Conservation (phyloP, 1,140 invertebrate species). For the Calliopsis andreniformis region DNA sequence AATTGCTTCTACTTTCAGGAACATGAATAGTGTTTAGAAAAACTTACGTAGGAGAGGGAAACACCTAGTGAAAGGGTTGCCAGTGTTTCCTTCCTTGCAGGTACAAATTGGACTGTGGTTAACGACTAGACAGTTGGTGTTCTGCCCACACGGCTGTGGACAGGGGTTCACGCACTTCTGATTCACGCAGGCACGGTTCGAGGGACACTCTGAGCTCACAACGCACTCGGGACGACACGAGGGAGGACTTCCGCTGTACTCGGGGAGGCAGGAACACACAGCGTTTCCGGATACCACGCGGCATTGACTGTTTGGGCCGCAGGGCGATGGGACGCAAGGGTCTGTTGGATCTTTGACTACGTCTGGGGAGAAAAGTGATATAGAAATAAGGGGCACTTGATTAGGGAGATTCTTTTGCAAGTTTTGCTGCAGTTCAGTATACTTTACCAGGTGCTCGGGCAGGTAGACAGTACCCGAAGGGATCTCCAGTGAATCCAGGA, state of each 20-base stretch:
- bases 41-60: slow-evolving; percentile 78
- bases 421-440: neutral
- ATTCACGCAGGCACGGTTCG: slow-evolving; percentile 78
- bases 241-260: slow-evolving; percentile 82
- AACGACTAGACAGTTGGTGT: slow-evolving; percentile 81
- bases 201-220: slow-evolving; percentile 60
- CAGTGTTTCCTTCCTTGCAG: slow-evolving; percentile 80
- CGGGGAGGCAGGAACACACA: slow-evolving; percentile 81
- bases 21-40: neutral
- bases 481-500: slow-evolving; percentile 86
- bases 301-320: slow-evolving; percentile 83
- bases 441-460: slow-evolving; percentile 61
- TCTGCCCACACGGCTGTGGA: slow-evolving; percentile 78
- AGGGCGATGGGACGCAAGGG: slow-evolving; percentile 82
- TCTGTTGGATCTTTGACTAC: slow-evolving; percentile 16
- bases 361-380: neutral
- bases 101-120: slow-evolving; percentile 84
- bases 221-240: slow-evolving; percentile 81
- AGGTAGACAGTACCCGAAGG: slow-evolving; percentile 85
- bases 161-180: slow-evolving; percentile 83
- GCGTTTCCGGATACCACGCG: slow-evolving; percentile 79
- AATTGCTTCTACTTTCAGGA: neutral
- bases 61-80: slow-evolving; percentile 84
- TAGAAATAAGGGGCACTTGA: too few relatives aligned
- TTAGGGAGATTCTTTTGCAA: too few relatives aligned